A percentile compares a stretch with the other conserved stretches of the same genome.
These are phyloP conservation scores for Notolepis coatsorum DNA, from an alignment of 2,797 vertebrate genomes.

Conservation along the genomic window DNA sequence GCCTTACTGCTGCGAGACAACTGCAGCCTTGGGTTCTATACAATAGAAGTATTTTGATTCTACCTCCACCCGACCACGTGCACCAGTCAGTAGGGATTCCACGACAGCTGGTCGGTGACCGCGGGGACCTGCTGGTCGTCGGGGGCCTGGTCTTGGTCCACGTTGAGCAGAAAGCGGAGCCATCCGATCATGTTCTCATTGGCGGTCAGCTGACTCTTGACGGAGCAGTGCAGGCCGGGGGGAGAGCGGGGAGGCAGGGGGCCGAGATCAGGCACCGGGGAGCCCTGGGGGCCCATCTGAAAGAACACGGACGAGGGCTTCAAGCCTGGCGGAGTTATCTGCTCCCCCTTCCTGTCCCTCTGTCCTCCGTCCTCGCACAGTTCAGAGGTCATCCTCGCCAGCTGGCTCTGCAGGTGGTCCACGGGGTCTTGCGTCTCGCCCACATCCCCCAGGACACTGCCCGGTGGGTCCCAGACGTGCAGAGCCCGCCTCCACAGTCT, in stretches of 20 bases:
- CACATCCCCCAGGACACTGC: slow-evolving; percentile 26
- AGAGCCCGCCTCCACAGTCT: slow-evolving; percentile 87
- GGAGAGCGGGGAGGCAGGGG: slow-evolving; percentile 46
- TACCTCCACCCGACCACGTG: too few relatives aligned
- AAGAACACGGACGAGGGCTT: slow-evolving; percentile 62
- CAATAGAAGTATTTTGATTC: too few relatives aligned
- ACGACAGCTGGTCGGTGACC: slow-evolving; percentile 61
- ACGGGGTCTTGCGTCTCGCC: slow-evolving; percentile 62
- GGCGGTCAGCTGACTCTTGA: slow-evolving; percentile 55
- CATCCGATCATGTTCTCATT: slow-evolving; percentile 74
- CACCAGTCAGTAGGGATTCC: slow-evolving; percentile 70
- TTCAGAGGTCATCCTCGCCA: slow-evolving; percentile 68
- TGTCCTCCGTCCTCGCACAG: slow-evolving; percentile 60
- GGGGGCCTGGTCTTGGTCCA: slow-evolving; percentile 54
- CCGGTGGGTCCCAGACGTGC: slow-evolving; percentile 86
- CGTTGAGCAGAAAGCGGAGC: slow-evolving; percentile 77
- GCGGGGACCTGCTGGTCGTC: slow-evolving; percentile 72
- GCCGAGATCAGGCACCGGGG: slow-evolving; percentile 39
- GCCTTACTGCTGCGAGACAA: too few relatives aligned
- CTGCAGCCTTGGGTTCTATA: too few relatives aligned
- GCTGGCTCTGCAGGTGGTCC: slow-evolving; percentile 77
- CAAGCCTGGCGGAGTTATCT: slow-evolving; percentile 46
- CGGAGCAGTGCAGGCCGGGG: slow-evolving; percentile 66
- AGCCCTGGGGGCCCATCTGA: too few relatives aligned
- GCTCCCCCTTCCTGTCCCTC: slow-evolving; percentile 52